These are phyloP conservation scores for Sciurus niger DNA, from an alignment of 2,113 vertebrate genomes.

Conservation along the genomic window DNA sequence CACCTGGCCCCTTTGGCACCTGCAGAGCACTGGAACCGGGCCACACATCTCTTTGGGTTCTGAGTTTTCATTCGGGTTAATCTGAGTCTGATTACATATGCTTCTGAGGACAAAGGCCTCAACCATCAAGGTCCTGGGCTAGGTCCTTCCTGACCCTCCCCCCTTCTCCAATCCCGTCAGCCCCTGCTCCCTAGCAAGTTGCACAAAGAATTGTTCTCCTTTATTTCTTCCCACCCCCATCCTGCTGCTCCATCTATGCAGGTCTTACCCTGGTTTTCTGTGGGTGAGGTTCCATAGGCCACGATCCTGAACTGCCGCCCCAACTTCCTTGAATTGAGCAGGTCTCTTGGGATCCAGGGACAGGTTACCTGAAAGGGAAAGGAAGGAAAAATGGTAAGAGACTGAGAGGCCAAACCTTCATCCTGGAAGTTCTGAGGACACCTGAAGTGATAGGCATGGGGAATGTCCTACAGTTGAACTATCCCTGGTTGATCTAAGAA, in stretches of 20 bases:
- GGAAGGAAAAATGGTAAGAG: background rate
- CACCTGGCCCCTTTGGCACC: background rate
- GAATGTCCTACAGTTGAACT: background rate
- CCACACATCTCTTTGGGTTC: background rate
- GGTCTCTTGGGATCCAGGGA: background rate
- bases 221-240: background rate
- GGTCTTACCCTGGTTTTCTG: background rate
- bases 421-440: background rate
- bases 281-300: background rate
- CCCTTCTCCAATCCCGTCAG: background rate
- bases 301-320: background rate
- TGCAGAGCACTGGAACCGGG: background rate
- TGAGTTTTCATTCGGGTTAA: background rate
- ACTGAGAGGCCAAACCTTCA: background rate
- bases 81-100: background rate
- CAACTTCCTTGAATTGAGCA: background rate
- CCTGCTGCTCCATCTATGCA: background rate
- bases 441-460: background rate
- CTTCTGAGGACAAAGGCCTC: background rate
- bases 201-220: background rate
- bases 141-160: too few species aligned
- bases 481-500: too few species aligned
- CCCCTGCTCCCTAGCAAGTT: background rate
- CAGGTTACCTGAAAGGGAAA: background rate
- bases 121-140: background rate